Conservation (phyloP, 2,113 vertebrate genomes). For the Saccopteryx bilineata region DNA sequence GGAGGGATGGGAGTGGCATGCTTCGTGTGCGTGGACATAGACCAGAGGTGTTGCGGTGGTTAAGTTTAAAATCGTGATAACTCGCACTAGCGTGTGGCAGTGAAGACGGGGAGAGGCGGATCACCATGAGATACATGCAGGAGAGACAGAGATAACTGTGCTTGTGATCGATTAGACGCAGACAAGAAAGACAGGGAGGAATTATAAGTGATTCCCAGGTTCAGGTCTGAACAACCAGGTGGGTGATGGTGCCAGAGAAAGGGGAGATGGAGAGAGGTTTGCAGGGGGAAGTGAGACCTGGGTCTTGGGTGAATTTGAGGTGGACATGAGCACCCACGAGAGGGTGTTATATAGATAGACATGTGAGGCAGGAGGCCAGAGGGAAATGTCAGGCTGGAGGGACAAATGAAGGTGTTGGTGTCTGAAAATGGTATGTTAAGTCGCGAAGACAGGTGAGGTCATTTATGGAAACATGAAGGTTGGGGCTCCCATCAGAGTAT, state of each 20-base stretch:
- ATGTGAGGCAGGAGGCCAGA: no score
- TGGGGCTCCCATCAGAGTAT: no score
- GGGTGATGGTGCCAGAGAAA: not conserved
- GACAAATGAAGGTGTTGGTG: no score
- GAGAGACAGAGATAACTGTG: not conserved
- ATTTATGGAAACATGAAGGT: no score
- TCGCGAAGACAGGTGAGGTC: no score
- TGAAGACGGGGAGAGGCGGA: not conserved
- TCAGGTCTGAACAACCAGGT: not conserved
- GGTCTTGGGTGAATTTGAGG: not conserved
- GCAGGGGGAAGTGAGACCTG: not conserved
- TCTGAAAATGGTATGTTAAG: no score
- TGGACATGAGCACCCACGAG: not conserved
- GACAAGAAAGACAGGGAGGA: not conserved
- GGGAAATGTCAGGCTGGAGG: no score
- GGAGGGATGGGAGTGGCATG: not conserved
- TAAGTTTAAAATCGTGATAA: not conserved
- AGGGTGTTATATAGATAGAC: no score
- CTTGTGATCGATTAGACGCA: not conserved
- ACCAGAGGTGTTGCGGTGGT: not conserved
- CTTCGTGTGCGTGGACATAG: no score
- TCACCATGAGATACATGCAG: not conserved
- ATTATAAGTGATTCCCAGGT: not conserved
- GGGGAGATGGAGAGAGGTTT: not conserved
- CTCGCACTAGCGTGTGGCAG: not conserved